phyloP scores from a whole-genome alignment of 2,797 vertebrate genomes.

The Semaprochilodus insignis region DNA sequence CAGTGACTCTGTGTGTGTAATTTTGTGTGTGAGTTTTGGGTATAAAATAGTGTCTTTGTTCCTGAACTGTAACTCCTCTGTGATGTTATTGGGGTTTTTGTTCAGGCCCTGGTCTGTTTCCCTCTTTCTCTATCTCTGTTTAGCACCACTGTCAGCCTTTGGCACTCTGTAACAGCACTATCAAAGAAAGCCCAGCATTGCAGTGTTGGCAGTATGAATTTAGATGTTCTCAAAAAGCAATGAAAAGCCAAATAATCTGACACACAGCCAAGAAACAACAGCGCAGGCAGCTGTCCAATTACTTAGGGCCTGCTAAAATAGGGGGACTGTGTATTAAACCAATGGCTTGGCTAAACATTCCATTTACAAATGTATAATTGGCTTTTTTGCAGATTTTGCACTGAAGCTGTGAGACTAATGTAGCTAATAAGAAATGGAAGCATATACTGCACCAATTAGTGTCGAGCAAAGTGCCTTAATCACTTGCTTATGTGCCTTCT shows the following conservation, averaged over 20 bases:
- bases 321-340: too few species aligned
- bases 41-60: not conserved
- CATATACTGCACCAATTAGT: too few species aligned
- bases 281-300: not conserved
- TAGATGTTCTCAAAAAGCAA: not conserved
- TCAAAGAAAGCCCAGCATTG: not conserved
- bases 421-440: too few species aligned
- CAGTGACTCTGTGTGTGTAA: not conserved
- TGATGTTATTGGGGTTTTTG: not conserved
- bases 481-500: too few species aligned
- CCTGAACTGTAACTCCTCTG: not conserved
- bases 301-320: not conserved
- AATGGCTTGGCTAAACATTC: too few species aligned
- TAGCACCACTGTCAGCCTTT: not conserved
- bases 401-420: too few species aligned
- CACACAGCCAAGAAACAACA: not conserved
- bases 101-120: not conserved
- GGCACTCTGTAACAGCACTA: not conserved
- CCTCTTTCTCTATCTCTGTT: not conserved
- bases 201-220: not conserved
- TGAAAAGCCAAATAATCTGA: not conserved
- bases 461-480: too few species aligned
- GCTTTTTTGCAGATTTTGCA: too few species aligned
- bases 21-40: not conserved
- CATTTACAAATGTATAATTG: too few species aligned